phyloP scores from a whole-genome alignment of 1,140 invertebrate genomes.

The Calephelis nemesis region DNA sequence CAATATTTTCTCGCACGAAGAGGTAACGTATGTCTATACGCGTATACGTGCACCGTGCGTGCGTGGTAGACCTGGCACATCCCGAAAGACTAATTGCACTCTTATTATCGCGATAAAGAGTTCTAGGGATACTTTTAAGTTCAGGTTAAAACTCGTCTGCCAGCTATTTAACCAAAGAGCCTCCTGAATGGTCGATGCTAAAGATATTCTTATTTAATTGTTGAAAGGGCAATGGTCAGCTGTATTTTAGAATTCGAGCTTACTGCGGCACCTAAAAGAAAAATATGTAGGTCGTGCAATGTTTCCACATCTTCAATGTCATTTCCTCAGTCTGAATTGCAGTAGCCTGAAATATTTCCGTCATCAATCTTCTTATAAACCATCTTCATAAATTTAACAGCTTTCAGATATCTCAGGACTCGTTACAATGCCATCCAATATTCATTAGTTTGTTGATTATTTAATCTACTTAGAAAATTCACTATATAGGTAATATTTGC shows the following conservation, averaged over 20 bases:
- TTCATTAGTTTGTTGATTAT: not conserved
- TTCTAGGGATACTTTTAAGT: not conserved
- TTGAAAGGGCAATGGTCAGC: constrained; percentile 5
- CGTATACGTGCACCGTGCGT: not conserved
- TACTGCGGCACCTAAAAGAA: not conserved
- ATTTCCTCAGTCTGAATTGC: constrained; percentile 7
- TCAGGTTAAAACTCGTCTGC: constrained; percentile 4
- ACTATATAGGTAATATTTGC: no score
- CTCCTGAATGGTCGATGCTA: constrained; percentile 4
- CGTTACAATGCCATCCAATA: constrained; percentile 9
- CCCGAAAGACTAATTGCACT: not conserved
- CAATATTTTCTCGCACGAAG: no score
- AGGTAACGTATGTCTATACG: no score
- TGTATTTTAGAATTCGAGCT: not conserved
- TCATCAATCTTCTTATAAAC: constrained; percentile 3
- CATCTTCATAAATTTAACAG: not conserved
- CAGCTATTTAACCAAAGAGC: not conserved
- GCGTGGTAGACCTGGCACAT: not conserved
- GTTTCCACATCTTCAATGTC: no score
- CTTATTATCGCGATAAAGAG: not conserved
- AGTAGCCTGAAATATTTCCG: constrained; percentile 5
- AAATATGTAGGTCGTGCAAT: no score
- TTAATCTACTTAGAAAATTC: no score
- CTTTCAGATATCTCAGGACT: not conserved
- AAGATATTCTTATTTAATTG: not conserved